Evolutionary conservation across 2,113 vertebrate species (phyloP).

Genomic region (Psammodynastes pulverulentus): DNA sequence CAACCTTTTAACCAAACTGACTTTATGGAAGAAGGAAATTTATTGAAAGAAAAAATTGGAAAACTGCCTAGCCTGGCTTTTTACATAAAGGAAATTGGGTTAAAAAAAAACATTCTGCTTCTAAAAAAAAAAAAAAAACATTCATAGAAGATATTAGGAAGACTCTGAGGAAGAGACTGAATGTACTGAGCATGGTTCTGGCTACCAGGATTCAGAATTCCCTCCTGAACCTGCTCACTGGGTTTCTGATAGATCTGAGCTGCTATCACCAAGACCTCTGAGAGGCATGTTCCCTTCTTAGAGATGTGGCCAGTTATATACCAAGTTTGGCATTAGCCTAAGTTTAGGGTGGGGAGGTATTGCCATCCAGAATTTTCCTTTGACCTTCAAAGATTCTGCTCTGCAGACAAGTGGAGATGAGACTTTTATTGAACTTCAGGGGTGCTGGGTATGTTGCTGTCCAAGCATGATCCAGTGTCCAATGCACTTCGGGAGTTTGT

Average conservation of each 20-base stretch:
- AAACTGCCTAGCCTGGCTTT: background rate
- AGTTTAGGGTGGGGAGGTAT: background rate
- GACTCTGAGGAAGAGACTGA: background rate
- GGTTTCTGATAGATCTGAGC: background rate
- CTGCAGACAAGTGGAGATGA: background rate
- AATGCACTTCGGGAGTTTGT: rapidly evolving
- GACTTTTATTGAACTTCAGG: background rate
- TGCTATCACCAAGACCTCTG: background rate
- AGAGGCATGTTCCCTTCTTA: background rate
- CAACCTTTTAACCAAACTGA: background rate
- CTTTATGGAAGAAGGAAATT: background rate
- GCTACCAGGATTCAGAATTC: too few relatives aligned
- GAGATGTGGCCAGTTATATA: background rate
- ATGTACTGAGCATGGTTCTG: background rate
- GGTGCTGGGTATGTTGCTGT: background rate
- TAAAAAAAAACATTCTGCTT: too few relatives aligned
- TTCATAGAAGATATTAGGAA: background rate
- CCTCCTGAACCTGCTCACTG: too few relatives aligned
- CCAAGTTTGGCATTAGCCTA: background rate
- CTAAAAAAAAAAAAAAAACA: too few relatives aligned
- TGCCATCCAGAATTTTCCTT: background rate
- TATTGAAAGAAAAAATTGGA: background rate
- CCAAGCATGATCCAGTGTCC: background rate
- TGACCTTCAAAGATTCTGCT: background rate
- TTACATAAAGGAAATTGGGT: too few relatives aligned